phyloP scores from a whole-genome alignment of 2,888 invertebrate genomes.

The Harpagoxenus sublaevis region DNA sequence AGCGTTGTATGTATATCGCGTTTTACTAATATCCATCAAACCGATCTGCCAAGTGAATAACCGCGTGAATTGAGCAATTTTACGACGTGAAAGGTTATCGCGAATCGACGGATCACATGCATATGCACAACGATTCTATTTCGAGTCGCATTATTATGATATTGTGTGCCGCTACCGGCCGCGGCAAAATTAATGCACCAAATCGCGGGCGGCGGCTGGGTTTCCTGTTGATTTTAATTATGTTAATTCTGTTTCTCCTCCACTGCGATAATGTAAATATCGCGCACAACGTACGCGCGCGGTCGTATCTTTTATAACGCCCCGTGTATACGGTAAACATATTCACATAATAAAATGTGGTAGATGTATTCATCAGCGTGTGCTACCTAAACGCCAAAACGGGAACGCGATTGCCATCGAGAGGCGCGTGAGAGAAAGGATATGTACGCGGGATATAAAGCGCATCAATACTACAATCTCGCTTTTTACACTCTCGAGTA shows the following conservation, averaged over 20 bases:
- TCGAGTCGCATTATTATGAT: constrained; percentile 32
- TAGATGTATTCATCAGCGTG: constrained; percentile 10
- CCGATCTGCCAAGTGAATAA: constrained; percentile 5
- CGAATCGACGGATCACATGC: constrained; percentile 5
- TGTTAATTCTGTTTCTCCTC: constrained; percentile 41
- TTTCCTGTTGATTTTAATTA: constrained; percentile 56
- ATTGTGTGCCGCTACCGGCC: constrained; percentile 16
- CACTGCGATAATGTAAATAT: constrained; percentile 35
- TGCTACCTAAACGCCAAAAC: constrained; percentile 25
- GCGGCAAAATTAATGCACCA: constrained; percentile 44
- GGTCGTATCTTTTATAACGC: constrained; percentile 19
- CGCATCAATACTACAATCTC: constrained; percentile 20
- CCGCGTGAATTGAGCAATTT: constrained; percentile 15
- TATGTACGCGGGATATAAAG: not conserved
- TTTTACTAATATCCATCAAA: not conserved
- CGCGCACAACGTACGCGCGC: constrained; percentile 10
- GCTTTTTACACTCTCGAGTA: not conserved
- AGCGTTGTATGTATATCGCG: not conserved
- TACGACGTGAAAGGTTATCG: constrained; percentile 18
- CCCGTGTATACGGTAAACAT: not conserved
- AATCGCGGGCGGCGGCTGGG: constrained; percentile 27
- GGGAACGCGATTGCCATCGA: constrained; percentile 21
- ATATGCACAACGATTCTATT: constrained; percentile 42
- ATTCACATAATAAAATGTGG: constrained; percentile 2
- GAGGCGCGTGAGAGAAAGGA: not conserved